phyloP scores from a whole-genome alignment of 2,113 vertebrate species.

The Lagopus leucura region DNA sequence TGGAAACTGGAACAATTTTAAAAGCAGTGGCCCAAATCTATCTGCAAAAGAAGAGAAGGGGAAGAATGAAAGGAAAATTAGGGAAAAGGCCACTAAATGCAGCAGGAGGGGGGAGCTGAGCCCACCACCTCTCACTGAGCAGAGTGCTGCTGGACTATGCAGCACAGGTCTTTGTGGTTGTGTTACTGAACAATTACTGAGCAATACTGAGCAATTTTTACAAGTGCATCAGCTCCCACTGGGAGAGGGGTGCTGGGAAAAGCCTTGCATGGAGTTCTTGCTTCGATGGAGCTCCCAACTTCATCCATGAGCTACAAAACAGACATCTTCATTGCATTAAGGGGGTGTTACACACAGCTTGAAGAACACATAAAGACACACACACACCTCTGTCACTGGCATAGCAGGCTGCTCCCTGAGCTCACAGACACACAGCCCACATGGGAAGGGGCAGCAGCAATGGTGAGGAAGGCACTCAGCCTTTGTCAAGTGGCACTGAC shows the following conservation, averaged over 20 bases:
- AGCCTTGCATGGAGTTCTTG: neutral
- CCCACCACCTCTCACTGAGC: neutral
- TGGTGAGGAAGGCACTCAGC: neutral
- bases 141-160: rapidly evolving
- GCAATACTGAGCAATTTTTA: neutral
- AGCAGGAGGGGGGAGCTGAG: neutral
- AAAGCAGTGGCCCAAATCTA: neutral
- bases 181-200: rapidly evolving
- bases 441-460: neutral
- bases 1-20: neutral
- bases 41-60: neutral
- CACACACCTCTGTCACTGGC: neutral
- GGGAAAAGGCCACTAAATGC: neutral
- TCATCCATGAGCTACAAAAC: neutral
- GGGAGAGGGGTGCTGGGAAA: neutral
- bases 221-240: neutral
- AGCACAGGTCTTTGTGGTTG: neutral
- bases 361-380: neutral
- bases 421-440: neutral
- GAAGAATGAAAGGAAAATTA: neutral
- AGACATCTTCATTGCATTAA: neutral
- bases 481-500: neutral
- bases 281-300: neutral
- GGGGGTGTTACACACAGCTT: neutral
- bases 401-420: neutral